Evolutionary conservation across 2,888 invertebrate species (phyloP), one percentile per base, ranked within the genome.

Genomic region (Drosophila niveifrons): DNA sequence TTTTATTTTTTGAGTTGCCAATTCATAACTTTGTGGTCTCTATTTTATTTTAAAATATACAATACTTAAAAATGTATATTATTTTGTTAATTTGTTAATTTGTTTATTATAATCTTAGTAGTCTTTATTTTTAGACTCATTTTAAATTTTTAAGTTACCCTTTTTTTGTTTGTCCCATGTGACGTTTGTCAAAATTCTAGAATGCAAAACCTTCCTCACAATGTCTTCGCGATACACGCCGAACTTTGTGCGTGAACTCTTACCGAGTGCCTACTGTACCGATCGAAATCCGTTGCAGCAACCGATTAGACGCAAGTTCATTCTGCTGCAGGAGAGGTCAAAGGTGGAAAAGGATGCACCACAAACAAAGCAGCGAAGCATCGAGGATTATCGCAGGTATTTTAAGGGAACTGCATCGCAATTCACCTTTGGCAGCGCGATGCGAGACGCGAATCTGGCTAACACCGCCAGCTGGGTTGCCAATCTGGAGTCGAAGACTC

Each of bases 401-500:
- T 39, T 56, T 69, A 72, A 78, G 55, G 47, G 58, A 66, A 8
- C 44, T 73, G 61, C 41, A 41, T 6, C 44, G 51, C n/a, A 18
- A 51, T 0, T 47, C 28, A 8, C 44, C 61, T 8, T 67, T 68
- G 43, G 61, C 61, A 10, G 53, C 44, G 1, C 18, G 23, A 2
- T 69, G 68, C 23, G 90, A 91, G 50, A 79, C 83, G 0, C 69
- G 88, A 36, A 72, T 66, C 7, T 91, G 91, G 91, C 59, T 91
- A 43, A 72, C 80, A 18, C 66, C 78, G 15, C 73, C 74, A 3
- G 78, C 78, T 11, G 72, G 67, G 1, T 39, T 80, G n/a, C 82
- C 91, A 0, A 79, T 88, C 1, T 92, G 92, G 92, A 91, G 90
- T 62, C 89, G 91, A 2, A 67, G 90, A 9, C 77, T 85, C 52